These are phyloP conservation scores for Siphonodentalium dalli DNA, from an alignment of 2,888 invertebrate genomes.

Conservation along the genomic window DNA sequence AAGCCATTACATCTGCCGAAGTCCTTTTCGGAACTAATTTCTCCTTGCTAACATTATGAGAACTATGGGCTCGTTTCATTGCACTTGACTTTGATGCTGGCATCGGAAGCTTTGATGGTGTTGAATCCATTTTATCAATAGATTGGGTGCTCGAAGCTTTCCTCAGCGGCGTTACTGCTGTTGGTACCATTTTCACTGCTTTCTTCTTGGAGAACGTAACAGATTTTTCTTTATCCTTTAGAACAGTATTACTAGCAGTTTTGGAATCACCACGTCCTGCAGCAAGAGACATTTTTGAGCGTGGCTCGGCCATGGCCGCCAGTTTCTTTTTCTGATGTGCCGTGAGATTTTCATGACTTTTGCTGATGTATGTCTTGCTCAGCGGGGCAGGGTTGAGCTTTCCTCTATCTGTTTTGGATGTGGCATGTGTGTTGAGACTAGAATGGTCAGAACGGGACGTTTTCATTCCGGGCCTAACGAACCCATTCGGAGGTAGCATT, in stretches of 20 bases:
- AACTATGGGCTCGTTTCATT: slow-evolving; percentile 61
- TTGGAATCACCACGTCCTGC: slow-evolving; percentile 28
- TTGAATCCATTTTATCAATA: slow-evolving; percentile 48
- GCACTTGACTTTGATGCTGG: slow-evolving; percentile 32
- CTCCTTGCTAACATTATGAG: slow-evolving; percentile 62
- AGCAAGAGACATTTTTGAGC: slow-evolving; percentile 40
- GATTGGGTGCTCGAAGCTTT: slow-evolving; percentile 61
- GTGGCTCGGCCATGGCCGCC: slow-evolving; percentile 28
- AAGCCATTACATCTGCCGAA: slow-evolving; percentile 61
- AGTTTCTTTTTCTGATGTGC: slow-evolving; percentile 49
- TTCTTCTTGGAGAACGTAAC: slow-evolving; percentile 43
- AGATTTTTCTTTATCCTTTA: slow-evolving; percentile 41
- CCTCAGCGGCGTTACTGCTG: slow-evolving; percentile 46
- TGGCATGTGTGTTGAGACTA: slow-evolving; percentile 29
- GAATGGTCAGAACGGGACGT: slow-evolving; percentile 49
- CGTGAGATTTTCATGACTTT: slow-evolving; percentile 61
- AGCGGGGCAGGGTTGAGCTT: slow-evolving; percentile 34
- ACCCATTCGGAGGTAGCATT: not conserved
- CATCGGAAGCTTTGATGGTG: slow-evolving; percentile 17
- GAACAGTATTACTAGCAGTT: slow-evolving; percentile 48
- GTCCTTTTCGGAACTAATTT: slow-evolving; percentile 49
- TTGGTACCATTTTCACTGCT: slow-evolving; percentile 35
- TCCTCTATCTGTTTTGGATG: slow-evolving; percentile 26
- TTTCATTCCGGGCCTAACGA: slow-evolving; percentile 37
- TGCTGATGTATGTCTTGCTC: slow-evolving; percentile 56